Evolutionary conservation across 2,797 vertebrate species (phyloP).

Genomic region (Cuculus canorus): DNA sequence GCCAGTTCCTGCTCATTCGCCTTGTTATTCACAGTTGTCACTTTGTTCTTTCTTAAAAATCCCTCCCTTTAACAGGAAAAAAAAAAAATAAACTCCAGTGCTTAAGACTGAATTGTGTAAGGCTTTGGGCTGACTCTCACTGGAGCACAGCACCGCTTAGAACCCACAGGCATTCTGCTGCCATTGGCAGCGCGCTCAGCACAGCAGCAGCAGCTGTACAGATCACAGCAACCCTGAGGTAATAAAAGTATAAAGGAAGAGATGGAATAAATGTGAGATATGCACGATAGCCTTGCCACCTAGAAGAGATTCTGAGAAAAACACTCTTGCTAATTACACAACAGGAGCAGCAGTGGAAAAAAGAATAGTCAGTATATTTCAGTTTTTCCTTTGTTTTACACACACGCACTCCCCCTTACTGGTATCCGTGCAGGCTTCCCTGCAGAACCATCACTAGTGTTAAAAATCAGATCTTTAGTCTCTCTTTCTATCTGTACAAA

Average conservation of each 20-base stretch:
- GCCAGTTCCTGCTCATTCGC: neutral
- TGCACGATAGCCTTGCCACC: neutral
- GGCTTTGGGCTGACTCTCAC: conserved; percentile 45
- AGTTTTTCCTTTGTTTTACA: conserved; percentile 42
- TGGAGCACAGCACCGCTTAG: conserved; percentile 1
- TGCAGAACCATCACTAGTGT: conserved; percentile 76
- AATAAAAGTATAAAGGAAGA: conserved; percentile 17
- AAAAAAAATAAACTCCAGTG: conserved; percentile 19
- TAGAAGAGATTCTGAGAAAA: conserved; percentile 11
- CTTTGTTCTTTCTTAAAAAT: neutral
- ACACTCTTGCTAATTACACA: conserved; percentile 51
- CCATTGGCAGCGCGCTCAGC: neutral
- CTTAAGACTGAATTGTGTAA: conserved; percentile 56
- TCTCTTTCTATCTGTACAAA: conserved; percentile 77
- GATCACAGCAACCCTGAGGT: conserved; percentile 58
- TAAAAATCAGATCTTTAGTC: conserved; percentile 64
- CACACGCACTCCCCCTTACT: neutral
- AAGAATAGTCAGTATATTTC: conserved; percentile 39
- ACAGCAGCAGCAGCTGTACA: conserved; percentile 22
- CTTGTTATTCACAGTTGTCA: neutral
- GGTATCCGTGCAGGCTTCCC: neutral
- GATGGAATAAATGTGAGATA: conserved; percentile 6
- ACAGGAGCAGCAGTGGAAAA: conserved; percentile 56
- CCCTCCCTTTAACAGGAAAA: neutral
- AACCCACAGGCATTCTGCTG: neutral